Evolutionary conservation across 37 sponge, comb jelly and placozoan genomes (phyloP).

Genomic region (Tethya wilhelma): DNA sequence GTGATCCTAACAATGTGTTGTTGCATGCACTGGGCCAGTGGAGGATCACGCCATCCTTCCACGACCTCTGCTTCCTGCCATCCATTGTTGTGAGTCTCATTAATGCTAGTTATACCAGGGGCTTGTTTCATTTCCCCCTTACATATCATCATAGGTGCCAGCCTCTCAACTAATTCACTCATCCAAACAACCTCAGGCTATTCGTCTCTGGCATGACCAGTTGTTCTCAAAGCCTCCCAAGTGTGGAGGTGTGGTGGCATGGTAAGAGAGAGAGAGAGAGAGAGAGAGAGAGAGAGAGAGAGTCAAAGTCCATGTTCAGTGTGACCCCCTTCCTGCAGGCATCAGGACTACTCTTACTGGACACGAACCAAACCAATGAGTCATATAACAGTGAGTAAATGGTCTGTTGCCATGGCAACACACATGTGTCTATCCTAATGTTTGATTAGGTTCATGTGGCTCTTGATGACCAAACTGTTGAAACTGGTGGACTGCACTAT

Average conservation of each 20-base stretch:
- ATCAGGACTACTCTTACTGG: constrained; percentile 81
- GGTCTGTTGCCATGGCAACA: neutral
- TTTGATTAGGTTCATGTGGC: constrained; percentile 61
- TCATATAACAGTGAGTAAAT: constrained; percentile 61
- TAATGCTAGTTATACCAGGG: neutral
- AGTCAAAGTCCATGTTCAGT: neutral
- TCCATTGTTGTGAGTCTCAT: constrained; percentile 52
- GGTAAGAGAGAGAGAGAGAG: constrained; percentile 32
- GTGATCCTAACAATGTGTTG: constrained; percentile 57
- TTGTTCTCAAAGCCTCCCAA: constrained; percentile 72
- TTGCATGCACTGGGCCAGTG: constrained; percentile 77
- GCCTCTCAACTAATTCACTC: constrained; percentile 63
- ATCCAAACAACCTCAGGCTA: constrained; percentile 6
- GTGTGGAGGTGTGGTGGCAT: constrained; percentile 77
- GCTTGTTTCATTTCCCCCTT: neutral
- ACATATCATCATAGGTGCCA: constrained; percentile 31
- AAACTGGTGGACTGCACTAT: constrained; percentile 71
- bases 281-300: neutral
- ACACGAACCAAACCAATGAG: constrained; percentile 69
- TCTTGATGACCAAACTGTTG: constrained; percentile 70
- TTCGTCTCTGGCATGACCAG: constrained; percentile 83
- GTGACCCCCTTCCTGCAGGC: constrained; percentile 27
- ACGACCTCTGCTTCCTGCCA: constrained; percentile 75
- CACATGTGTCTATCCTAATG: neutral
- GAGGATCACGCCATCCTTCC: constrained; percentile 69